These are phyloP conservation scores for Phengaris arion DNA, from an alignment of 2,888 invertebrate genomes.

Conservation along the genomic window DNA sequence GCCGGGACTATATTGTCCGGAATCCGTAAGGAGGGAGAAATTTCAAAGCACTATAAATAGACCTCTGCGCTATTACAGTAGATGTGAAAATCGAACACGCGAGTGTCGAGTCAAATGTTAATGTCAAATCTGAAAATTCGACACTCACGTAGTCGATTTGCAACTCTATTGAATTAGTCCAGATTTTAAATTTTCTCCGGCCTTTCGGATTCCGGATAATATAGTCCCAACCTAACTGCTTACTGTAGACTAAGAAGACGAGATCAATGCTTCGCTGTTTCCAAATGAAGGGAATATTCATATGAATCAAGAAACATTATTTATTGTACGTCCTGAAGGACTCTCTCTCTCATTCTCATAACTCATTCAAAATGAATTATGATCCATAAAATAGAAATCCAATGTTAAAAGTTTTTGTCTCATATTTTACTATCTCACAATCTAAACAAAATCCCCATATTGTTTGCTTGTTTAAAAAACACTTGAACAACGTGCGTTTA, in stretches of 20 bases:
- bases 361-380: slow-evolving; percentile 5
- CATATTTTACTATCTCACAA: background rate
- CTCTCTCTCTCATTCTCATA: too few species aligned
- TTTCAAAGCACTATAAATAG: too few species aligned
- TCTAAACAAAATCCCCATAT: slow-evolving; percentile 14
- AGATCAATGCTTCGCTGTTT: background rate
- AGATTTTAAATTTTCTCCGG: too few species aligned
- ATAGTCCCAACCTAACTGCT: background rate
- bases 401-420: slow-evolving; percentile 28
- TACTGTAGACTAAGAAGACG: background rate
- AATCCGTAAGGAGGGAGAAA: too few species aligned
- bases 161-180: too few species aligned
- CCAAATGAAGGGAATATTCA: background rate
- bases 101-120: too few species aligned
- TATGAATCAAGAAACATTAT: background rate
- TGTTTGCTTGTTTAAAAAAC: slow-evolving; percentile 1
- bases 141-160: too few species aligned
- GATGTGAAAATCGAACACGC: too few species aligned
- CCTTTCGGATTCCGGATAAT: background rate
- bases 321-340: background rate
- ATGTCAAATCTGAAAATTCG: too few species aligned
- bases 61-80: too few species aligned
- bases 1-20: too few species aligned
- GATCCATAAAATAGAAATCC: slow-evolving; percentile 2
- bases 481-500: slow-evolving; percentile 1